Percentiles rank a stretch among this genome's conserved stretches.
Conservation (phyloP, 1,140 invertebrate genomes). For the Aphidius ervi region DNA sequence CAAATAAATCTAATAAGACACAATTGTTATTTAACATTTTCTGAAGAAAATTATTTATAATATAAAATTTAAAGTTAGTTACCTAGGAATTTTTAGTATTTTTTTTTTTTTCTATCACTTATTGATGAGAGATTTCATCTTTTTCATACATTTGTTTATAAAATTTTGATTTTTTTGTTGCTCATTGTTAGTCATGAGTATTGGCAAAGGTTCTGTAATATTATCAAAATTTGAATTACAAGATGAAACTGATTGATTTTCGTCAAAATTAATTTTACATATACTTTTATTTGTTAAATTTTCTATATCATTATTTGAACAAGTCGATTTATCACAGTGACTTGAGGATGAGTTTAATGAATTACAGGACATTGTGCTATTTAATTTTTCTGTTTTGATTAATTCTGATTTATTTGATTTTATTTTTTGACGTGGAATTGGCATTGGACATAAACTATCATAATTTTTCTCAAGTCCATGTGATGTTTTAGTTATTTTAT, state of each 20-base stretch:
- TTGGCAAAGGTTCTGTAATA: constrained; percentile 43
- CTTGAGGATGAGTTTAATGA: constrained; percentile 9
- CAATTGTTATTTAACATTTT: no score
- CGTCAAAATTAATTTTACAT: constrained; percentile 46
- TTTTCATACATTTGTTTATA: constrained; percentile 74
- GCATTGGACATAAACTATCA: constrained; percentile 27
- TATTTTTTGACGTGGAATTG: constrained; percentile 21
- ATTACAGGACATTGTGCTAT: constrained; percentile 7
- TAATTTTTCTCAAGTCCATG: constrained; percentile 28
- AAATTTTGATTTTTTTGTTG: constrained; percentile 67
- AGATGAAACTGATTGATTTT: constrained; percentile 32
- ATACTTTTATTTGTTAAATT: constrained; percentile 41
- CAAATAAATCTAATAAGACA: no score
- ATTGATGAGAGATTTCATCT: constrained; percentile 68
- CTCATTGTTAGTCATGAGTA: constrained; percentile 38
- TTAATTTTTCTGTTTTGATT: constrained; percentile 7
- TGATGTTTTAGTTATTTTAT: constrained; percentile 6
- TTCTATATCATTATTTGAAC: constrained; percentile 27
- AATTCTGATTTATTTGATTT: constrained; percentile 10
- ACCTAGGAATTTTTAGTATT: not conserved
- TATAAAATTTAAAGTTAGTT: not conserved
- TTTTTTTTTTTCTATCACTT: constrained; percentile 46
- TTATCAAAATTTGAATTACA: constrained; percentile 28
- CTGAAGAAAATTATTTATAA: not conserved
- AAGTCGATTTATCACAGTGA: constrained; percentile 21